Base-by-base conservation (phyloP, 2,797 vertebrate genomes). In the Carduelis carduelis region DNA sequence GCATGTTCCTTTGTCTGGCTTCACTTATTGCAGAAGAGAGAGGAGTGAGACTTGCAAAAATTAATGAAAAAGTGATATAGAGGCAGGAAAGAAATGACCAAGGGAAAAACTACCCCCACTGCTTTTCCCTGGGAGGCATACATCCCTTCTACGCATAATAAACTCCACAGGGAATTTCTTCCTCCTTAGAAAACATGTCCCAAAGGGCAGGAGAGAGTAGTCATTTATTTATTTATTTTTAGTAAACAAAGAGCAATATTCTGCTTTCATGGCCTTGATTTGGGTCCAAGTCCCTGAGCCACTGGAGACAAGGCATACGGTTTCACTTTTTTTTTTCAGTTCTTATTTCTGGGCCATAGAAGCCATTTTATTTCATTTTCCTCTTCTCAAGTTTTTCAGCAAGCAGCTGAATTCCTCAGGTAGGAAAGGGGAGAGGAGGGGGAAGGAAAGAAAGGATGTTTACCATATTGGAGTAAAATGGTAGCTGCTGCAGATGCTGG, bases 151-250 rank as follows among this genome's bases (percentile, higher is more conserved):
- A 86, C 94, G 89, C 89, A 87, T 89, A 96, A 93, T 93, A 89
- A 95, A 95, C 93, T 97, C 95, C 85, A 39, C 39, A n/a, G 92
- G 95, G 95, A 89, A 78, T 94, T 96, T 86, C 85, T 92, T 92
- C 53, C 57, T 94, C 37, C 75, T 90, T 79, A 94, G 90, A 94
- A 96, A 94, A 89, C 70, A 41, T 43, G 83, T 64, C 93, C 88
- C 30, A 0, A 93, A 63, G 24, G 89, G 81, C 60, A 84, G 61
- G 89, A 94, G 50, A 41, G 57, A 92, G 60, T 56, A 81, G 56
- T 78, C 50, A 2, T 76, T 93, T 96, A 77, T 94, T 96, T 93
- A 86, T 95, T 95, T 95, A 86, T 95, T 95, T 93, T 75, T 72
- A 44, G 47, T 35, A 94, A 90, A 88, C 83, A 92, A 93, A 94